Conservation (phyloP, 2,888 invertebrate genomes). For the Merodon equestris region DNA sequence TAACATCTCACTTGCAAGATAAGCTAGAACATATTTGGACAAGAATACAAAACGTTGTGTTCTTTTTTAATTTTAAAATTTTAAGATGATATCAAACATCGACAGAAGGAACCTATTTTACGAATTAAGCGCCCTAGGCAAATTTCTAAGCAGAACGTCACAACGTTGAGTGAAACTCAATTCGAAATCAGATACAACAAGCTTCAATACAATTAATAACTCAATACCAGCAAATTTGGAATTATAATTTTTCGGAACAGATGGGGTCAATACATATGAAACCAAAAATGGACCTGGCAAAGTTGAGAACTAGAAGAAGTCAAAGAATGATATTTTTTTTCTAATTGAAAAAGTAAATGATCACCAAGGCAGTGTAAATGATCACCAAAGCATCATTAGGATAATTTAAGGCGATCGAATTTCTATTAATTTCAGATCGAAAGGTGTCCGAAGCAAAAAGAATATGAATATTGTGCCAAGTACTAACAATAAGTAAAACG, state of each 20-base stretch:
- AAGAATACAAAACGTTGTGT: not conserved
- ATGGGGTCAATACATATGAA: not conserved
- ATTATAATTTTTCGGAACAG: conserved; percentile 4
- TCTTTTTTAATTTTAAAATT: not conserved
- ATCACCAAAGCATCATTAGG: too few relatives aligned
- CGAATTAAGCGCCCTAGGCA: not conserved
- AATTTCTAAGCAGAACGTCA: not conserved
- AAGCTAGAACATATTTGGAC: not conserved
- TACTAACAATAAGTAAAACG: too few relatives aligned
- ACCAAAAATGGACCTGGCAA: conserved; percentile 1
- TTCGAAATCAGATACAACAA: not conserved
- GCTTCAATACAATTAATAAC: not conserved
- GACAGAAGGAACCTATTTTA: not conserved
- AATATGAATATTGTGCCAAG: too few relatives aligned
- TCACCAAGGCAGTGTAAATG: too few relatives aligned
- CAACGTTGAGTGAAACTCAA: not conserved
- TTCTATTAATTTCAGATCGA: too few relatives aligned
- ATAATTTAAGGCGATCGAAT: too few relatives aligned
- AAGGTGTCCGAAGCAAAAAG: too few relatives aligned
- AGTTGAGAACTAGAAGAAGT: not conserved
- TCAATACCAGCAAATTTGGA: not conserved
- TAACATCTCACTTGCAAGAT: not conserved
- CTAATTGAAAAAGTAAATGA: too few relatives aligned
- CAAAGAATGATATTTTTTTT: too few relatives aligned
- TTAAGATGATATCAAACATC: not conserved